Base-by-base conservation (phyloP, 2,888 invertebrate species). In the Sialis lutaria region DNA sequence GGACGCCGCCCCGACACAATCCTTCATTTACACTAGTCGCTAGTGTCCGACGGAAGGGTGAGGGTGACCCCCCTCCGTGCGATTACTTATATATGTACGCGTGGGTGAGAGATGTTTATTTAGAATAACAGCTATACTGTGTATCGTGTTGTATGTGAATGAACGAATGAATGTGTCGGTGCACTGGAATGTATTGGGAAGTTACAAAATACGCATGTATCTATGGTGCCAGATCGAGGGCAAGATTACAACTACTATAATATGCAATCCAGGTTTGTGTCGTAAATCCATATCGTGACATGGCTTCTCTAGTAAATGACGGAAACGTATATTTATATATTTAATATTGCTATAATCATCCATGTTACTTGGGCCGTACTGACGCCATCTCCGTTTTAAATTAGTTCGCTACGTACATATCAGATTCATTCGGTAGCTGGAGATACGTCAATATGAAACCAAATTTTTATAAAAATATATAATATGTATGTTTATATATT, bases 121-220 rank as follows among this genome's bases (percentile, higher is more conserved):
- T 45, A 45, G 45, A 45, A 45, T 45, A 45, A 37, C 40, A 45
- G 45, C 45, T 45, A 45, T 45, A 34, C 40, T 45, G 45, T 40
- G 45, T 42, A 42, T 12, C 30, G 39, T 39, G 45, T 40, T 45
- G 40, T 40, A 45, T 45, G 6, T 42, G 8, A 40, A 39, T 31
- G 39, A 45, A 45, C 37, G 39, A 12, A 31, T 45, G 10, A 31
- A 45, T 32, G 45, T 40, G 45, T 39, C 13, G 40, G 45, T 45
- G 45, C 45, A 31, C 33, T 45, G 37, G 40, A 45, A 45, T 45
- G 45, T 45, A 33, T 44, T 44, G 33, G 33, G 22, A 43, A 43
- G 32, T 40, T 39, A 45, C 31, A 45, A 45, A 45, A 43, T 43
- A 33, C 33, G 43, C 43, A 34, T 33, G 10, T 31, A 31, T 43